Base-by-base conservation (phyloP, 2,113 vertebrate species). In the Nerophis ophidion region DNA sequence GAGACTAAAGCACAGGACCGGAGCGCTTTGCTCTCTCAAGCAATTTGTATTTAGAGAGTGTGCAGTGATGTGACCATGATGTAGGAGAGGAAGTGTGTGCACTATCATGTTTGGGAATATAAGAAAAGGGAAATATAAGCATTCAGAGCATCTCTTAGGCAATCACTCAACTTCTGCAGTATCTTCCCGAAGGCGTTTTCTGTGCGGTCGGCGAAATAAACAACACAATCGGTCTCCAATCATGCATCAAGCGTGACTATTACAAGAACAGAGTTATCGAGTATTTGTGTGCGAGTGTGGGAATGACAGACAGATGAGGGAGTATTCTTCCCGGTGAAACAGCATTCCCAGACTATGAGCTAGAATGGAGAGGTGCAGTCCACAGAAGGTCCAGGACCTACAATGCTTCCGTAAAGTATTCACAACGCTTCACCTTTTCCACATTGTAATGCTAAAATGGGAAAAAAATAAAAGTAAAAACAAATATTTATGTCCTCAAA, bases 331-430 rank as follows among this genome's bases (percentile, higher is more conserved):
- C 76, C 66, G 45, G 56, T 64, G 64, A 83, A 74, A 68, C 65
- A 62, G 66, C 82, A 82, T 87, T 85, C 83, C 81, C 66, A 85
- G 80, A 85, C 81, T 68, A 79, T 81, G 83, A 83, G 72, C 72
- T 79, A 57, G 78, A 84, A 76, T 72, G 8, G 1, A 70, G 64
- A 69, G 57, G 73, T 74, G 17, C 63, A 66, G 42, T 70, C 61
- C 19, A 64, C 65, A 61, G 57, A 74, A 67, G 65, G 71, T 60
- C 2, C 65, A 65, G 65, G 57, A 74, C 76, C 53, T 63, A 26
- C 26, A 26, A 4, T 26, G 26, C 26, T 26, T 26, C 26, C 26
- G 26, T 2, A 26, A 26, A 26, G 26, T 26, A 26, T 26, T 26
- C 26, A 26, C 26, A 26, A 26, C 26, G 26, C 26, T 26, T 26